Evolutionary conservation across 2,888 invertebrate genomes (phyloP).

Genomic region (Ormia ochracea): DNA sequence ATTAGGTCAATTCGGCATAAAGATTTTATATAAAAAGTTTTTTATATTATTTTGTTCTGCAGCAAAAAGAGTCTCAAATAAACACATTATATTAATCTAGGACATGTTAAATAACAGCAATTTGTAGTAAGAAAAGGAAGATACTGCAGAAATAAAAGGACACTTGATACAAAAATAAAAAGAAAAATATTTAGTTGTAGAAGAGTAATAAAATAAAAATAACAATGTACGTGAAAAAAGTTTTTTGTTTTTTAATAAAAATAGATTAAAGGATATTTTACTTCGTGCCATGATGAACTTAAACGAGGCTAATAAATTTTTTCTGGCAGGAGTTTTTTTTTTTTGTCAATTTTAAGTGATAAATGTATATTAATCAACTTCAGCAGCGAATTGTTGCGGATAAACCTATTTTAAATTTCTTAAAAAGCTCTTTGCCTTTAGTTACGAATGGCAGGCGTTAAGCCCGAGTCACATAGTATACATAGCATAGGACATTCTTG

Average conservation of each 20-base stretch:
- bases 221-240: neutral
- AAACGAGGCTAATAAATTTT: neutral
- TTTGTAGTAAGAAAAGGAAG: neutral
- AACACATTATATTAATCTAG: neutral
- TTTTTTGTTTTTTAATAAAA: neutral
- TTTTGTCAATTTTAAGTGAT: no score
- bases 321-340: no score
- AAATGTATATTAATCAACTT: no score
- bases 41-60: neutral
- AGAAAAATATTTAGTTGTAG: neutral
- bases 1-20: slow-evolving; percentile 30
- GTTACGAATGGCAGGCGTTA: no score
- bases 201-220: neutral
- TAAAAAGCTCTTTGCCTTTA: no score
- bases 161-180: neutral
- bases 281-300: neutral
- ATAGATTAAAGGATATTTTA: neutral
- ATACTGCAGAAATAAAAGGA: neutral
- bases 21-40: slow-evolving; percentile 14
- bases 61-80: neutral
- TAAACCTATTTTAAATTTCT: no score
- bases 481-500: no score
- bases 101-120: slow-evolving; percentile 5
- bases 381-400: no score
- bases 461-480: no score